A percentile compares a stretch with the other conserved stretches of the same genome.
Evolutionary conservation across 2,888 invertebrate genomes (phyloP).

Genomic region (Catocala sponsa): DNA sequence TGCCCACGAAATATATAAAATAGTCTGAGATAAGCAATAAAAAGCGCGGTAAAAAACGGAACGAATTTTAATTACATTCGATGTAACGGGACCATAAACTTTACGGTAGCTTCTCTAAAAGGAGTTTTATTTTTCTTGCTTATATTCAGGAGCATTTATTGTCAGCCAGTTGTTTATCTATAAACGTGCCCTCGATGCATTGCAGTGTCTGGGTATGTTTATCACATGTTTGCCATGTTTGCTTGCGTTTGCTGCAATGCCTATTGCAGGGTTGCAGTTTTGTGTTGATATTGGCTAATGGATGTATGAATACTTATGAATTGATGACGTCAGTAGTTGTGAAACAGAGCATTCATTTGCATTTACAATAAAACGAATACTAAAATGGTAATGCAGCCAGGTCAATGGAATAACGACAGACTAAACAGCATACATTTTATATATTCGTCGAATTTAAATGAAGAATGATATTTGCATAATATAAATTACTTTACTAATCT

Average conservation of each 20-base stretch:
- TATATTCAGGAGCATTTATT: conserved; percentile 31
- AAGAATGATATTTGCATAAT: not conserved
- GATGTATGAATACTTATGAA: not conserved
- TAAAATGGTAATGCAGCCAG: conserved; percentile 6
- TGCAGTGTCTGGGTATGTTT: conserved; percentile 1
- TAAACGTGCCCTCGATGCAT: conserved; percentile 16
- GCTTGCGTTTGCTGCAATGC: no score
- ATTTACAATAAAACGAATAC: not conserved
- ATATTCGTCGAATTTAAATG: conserved; percentile 5
- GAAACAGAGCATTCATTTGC: not conserved
- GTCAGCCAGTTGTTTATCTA: conserved; percentile 33
- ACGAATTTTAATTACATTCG: conserved; percentile 52
- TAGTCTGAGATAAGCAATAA: conserved; percentile 36
- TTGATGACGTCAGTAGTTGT: not conserved
- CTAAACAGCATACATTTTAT: conserved; percentile 1
- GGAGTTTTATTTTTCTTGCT: conserved; percentile 43
- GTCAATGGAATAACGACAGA: conserved; percentile 4
- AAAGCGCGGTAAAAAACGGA: conserved; percentile 51
- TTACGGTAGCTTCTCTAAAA: conserved; percentile 46
- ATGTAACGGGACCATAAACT: conserved; percentile 51
- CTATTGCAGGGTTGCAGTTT: no score
- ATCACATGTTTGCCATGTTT: not conserved
- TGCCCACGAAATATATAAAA: conserved; percentile 34
- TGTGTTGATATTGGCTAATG: not conserved
- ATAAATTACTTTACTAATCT: conserved; percentile 5